Conservation (phyloP, 30 jellyfish, hydroid and myxozoan species). For the Nemopilema nomurai region DNA sequence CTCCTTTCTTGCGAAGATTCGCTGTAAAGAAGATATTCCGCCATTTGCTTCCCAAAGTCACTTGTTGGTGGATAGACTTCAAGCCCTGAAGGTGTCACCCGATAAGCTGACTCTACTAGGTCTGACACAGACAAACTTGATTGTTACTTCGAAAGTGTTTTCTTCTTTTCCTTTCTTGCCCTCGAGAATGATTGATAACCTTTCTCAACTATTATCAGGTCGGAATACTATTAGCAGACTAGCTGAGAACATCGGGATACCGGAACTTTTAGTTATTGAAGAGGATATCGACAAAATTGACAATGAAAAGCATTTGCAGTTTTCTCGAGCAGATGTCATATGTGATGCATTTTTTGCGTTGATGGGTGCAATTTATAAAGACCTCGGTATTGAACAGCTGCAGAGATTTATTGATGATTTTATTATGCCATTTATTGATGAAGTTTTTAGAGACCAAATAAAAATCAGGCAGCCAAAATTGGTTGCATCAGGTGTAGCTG, state of each 20-base stretch:
- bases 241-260: conserved; percentile 75
- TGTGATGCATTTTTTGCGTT: conserved; percentile 90
- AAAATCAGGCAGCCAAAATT: conserved; percentile 51
- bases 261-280: conserved; percentile 74
- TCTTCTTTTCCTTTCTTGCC: conserved; percentile 64
- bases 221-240: conserved; percentile 53
- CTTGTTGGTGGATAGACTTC: conserved; percentile 28
- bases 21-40: conserved; percentile 37
- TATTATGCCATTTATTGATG: conserved; percentile 61
- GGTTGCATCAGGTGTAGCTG: conserved; percentile 46
- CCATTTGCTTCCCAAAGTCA: conserved; percentile 7
- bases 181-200: conserved; percentile 27
- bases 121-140: conserved; percentile 12
- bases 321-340: conserved; percentile 72
- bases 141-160: conserved; percentile 55
- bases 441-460: conserved; percentile 58
- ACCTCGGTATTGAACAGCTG: conserved; percentile 67
- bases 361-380: conserved; percentile 87
- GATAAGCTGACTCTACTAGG: conserved; percentile 78
- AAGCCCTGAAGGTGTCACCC: conserved; percentile 19
- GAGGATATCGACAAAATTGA: conserved; percentile 63
- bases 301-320: conserved; percentile 51
- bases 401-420: conserved; percentile 73
- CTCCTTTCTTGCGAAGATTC: conserved; percentile 57
- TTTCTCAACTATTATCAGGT: conserved; percentile 41